Percentiles rank a stretch among this genome's conserved stretches.
phyloP scores from a whole-genome alignment of 2,888 invertebrate species.

The Sesia bembeciformis region DNA sequence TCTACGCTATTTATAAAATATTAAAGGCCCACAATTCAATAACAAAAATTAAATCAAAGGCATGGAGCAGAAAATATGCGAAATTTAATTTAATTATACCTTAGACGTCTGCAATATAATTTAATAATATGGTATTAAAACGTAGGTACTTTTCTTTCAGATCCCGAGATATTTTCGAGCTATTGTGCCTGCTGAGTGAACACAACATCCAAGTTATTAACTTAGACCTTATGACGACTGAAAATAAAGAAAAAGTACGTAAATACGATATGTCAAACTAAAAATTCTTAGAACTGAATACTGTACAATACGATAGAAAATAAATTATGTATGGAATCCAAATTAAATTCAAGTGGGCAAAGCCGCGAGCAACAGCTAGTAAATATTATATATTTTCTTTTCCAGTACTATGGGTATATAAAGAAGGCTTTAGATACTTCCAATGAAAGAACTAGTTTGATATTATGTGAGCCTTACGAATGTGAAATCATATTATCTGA shows the following conservation, averaged over 20 bases:
- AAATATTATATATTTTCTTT: slow-evolving; percentile 6
- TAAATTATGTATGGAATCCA: too few species aligned
- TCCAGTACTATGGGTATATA: slow-evolving; percentile 69
- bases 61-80: too few species aligned
- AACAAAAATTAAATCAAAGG: too few species aligned
- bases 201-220: slow-evolving; percentile 49
- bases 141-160: slow-evolving; percentile 17
- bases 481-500: slow-evolving; percentile 72
- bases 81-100: too few species aligned
- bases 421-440: slow-evolving; percentile 63
- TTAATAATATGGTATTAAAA: too few species aligned
- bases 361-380: background rate
- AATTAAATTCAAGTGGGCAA: too few species aligned
- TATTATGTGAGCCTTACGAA: slow-evolving; percentile 68
- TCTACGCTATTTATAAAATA: too few species aligned
- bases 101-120: too few species aligned
- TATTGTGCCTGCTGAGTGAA: slow-evolving; percentile 34
- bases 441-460: slow-evolving; percentile 62
- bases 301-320: too few species aligned
- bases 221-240: slow-evolving; percentile 37
- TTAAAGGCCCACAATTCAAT: too few species aligned
- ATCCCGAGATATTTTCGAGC: slow-evolving; percentile 34
- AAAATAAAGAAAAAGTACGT: slow-evolving; percentile 43
- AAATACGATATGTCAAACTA: too few species aligned
- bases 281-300: too few species aligned